phyloP scores from a whole-genome alignment of 23 tunicate genomes.

The Phallusia fumigata region DNA sequence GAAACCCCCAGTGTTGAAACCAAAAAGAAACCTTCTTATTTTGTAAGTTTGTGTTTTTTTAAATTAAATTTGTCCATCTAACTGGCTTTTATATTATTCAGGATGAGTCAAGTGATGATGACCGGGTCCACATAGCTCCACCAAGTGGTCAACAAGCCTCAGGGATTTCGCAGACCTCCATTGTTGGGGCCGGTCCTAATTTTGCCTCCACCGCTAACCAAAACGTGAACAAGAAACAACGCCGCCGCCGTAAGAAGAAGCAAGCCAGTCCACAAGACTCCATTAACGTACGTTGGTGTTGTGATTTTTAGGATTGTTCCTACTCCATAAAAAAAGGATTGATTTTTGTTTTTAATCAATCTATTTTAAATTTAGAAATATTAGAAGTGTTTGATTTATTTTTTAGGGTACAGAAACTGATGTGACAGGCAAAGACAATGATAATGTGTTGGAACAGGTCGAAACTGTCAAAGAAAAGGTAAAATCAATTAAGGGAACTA shows the following conservation, averaged over 20 bases:
- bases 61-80: background rate
- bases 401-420: background rate
- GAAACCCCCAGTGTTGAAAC: constrained; percentile 31
- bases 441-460: background rate
- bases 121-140: constrained; percentile 2
- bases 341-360: no score
- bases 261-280: constrained; percentile 4
- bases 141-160: background rate
- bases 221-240: constrained; percentile 26
- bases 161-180: background rate
- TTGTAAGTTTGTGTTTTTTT: constrained; percentile 57
- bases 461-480: background rate
- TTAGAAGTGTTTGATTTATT: background rate
- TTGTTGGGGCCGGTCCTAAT: constrained; percentile 56
- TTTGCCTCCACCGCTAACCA: constrained; percentile 20
- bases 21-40: constrained; percentile 52
- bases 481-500: background rate
- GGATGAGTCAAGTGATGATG: constrained; percentile 83
- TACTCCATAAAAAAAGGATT: no score
- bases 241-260: constrained; percentile 37
- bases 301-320: no score
- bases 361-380: no score
- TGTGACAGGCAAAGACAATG: constrained; percentile 4
- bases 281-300: background rate
- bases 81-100: background rate